These are phyloP conservation scores for Radopholus similis DNA, from an alignment of 1,140 invertebrate species.

Conservation along the genomic window DNA sequence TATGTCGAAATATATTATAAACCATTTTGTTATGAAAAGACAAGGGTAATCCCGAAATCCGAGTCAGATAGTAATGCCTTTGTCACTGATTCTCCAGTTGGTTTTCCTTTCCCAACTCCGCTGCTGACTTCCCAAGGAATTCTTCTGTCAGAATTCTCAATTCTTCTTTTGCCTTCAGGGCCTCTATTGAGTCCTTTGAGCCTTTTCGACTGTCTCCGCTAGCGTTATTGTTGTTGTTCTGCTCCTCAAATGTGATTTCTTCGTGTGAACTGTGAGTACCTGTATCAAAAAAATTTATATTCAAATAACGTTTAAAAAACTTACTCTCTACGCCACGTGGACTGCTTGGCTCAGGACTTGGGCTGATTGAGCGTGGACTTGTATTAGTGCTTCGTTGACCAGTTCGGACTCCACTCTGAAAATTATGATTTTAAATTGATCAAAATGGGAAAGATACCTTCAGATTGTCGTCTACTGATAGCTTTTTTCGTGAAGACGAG, in stretches of 20 bases:
- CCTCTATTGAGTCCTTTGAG: not conserved
- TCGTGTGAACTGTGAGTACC: not conserved
- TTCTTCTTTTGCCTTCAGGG: not conserved
- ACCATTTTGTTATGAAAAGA: too few relatives aligned
- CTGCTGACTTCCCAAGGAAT: not conserved
- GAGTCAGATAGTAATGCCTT: too few relatives aligned
- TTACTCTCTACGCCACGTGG: not conserved
- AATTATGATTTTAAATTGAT: not conserved
- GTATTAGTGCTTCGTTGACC: not conserved
- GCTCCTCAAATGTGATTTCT: not conserved
- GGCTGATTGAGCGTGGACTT: not conserved
- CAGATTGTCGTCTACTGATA: constrained; percentile 10
- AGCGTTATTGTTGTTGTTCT: not conserved
- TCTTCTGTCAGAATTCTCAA: not conserved
- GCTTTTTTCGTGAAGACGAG: constrained; percentile 1
- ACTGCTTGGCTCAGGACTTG: not conserved
- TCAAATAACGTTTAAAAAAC: not conserved
- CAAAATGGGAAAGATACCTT: not conserved
- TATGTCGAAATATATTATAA: too few relatives aligned
- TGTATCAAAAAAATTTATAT: not conserved
- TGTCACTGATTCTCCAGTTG: too few relatives aligned
- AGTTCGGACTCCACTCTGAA: not conserved
- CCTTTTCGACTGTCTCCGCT: not conserved
- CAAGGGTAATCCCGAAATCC: too few relatives aligned
- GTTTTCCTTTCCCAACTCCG: not conserved